Evolutionary conservation across 2,888 invertebrate genomes (phyloP), one percentile per base, ranked within the genome.

Genomic region (Andrena praecox): DNA sequence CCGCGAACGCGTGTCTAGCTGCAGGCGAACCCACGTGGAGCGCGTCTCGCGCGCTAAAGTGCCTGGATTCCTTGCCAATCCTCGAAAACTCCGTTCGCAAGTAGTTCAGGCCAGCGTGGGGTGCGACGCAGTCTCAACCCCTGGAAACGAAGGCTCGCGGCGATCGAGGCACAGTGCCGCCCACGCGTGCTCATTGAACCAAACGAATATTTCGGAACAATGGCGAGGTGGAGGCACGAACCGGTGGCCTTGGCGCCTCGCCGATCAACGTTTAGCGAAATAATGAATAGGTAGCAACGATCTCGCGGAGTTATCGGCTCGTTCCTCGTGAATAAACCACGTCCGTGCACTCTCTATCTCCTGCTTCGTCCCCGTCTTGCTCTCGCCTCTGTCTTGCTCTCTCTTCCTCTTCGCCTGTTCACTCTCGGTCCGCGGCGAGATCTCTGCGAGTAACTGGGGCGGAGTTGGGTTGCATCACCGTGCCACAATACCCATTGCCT

Each of bases 391-490:
- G 70, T 69, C 71, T 72, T 20, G 1, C 42, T 66, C 66, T 48
- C 24, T 60, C 33, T 42, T 35, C 66, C 29, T 69, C 75, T 70
- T 70, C 63, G 60, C 77, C 76, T 77, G 70, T 84, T 73, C 74
- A 59, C 75, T 75, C 81, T 80, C 78, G 68, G n/a, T 66, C 83
- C 68, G 33, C 67, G 75, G 69, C 85, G 76, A 81, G 85, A 87
- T 82, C 87, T 82, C 86, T 85, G 87, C 85, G 85, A 88, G 91
- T 90, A 89, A 89, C 91, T 91, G 88, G 91, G 91, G 91, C 91
- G 91, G 89, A 91, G 91, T 90, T 87, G 83, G 82, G 85, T 89
- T 89, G 88, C 89, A 89, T 89, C 89, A 88, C 35, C 83, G 83
- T 69, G 87, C 84, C 84, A 81, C 84, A 83, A 88, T 88, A 81